These are phyloP conservation scores for Cirrhinus mrigala DNA, from an alignment of 2,797 vertebrate species.

Conservation along the genomic window DNA sequence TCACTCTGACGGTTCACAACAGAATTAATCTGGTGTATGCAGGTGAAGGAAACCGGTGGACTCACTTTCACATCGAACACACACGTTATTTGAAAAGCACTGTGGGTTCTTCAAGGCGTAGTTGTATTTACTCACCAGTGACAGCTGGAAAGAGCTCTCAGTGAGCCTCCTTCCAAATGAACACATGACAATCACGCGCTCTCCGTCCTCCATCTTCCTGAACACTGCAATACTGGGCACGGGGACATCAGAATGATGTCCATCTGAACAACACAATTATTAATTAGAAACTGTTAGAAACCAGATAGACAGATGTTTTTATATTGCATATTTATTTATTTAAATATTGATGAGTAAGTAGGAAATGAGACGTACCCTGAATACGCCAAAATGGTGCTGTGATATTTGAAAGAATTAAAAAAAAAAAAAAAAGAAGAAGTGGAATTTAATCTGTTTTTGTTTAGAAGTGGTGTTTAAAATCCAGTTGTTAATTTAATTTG, in stretches of 20 bases:
- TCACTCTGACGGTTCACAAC: not conserved
- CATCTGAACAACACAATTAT: not conserved
- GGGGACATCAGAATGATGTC: constrained; percentile 5
- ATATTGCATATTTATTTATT: not conserved
- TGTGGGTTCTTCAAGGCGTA: not conserved
- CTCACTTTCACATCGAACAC: constrained; percentile 13
- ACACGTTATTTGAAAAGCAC: not conserved
- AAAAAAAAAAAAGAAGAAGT: no score
- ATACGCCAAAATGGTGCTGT: not conserved
- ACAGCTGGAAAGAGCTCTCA: constrained; percentile 17
- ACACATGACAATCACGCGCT: constrained; percentile 29
- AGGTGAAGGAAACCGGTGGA: constrained; percentile 23
- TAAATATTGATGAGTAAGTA: not conserved
- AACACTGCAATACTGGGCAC: not conserved
- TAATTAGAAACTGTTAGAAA: not conserved
- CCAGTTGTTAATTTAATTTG: not conserved
- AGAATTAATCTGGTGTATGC: not conserved
- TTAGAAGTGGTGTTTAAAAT: not conserved
- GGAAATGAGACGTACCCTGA: not conserved
- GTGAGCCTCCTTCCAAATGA: not conserved
- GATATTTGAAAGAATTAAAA: not conserved
- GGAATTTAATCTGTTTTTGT: not conserved
- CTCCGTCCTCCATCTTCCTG: not conserved
- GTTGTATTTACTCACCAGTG: not conserved
- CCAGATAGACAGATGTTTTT: not conserved